Conservation (phyloP, 1,140 invertebrate species). For the Ectropis grisescens region DNA sequence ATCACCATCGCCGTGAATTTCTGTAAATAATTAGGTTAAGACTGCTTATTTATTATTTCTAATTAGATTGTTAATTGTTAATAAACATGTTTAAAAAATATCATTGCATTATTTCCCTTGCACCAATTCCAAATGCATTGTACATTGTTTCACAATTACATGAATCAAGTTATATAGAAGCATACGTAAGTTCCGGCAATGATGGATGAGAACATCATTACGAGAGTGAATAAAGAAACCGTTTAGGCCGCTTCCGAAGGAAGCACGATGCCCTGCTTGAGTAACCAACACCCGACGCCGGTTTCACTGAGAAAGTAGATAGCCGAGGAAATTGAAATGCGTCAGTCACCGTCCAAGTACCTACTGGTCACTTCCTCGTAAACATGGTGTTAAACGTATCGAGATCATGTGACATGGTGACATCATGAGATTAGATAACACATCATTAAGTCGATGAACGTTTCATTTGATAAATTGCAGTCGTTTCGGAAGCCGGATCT, state of each 20-base stretch:
- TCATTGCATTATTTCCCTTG: background rate
- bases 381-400: too few relatives aligned
- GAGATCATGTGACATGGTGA: too few relatives aligned
- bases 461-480: too few relatives aligned
- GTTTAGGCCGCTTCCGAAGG: constrained; percentile 8
- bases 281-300: constrained; percentile 26
- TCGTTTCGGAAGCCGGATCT: too few relatives aligned
- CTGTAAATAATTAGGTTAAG: constrained; percentile 54
- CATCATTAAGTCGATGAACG: too few relatives aligned
- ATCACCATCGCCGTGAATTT: constrained; percentile 36
- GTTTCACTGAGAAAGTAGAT: constrained; percentile 45
- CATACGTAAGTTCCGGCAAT: too few relatives aligned
- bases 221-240: background rate
- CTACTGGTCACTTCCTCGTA: too few relatives aligned
- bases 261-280: constrained; percentile 25
- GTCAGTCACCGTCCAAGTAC: too few relatives aligned
- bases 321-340: background rate
- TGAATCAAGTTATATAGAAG: too few relatives aligned
- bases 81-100: constrained; percentile 22
- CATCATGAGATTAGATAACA: too few relatives aligned
- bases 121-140: too few relatives aligned
- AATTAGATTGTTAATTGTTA: constrained; percentile 40
- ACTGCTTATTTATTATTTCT: constrained; percentile 54
- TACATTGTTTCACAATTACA: too few relatives aligned
- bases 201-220: background rate